Base-by-base conservation (phyloP, 1,140 invertebrate genomes). In the Papilio glaucus region DNA sequence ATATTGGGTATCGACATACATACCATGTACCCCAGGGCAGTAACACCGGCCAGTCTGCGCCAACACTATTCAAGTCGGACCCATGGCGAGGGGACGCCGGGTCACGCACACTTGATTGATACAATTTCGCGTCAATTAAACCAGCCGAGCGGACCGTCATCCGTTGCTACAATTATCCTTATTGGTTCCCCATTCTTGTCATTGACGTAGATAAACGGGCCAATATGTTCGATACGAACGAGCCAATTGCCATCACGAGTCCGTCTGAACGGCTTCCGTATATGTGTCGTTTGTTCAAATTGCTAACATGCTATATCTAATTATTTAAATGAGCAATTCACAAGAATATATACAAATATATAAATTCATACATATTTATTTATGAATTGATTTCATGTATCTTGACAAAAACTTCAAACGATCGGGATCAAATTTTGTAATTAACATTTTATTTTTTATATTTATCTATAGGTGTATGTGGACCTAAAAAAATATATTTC, bases 81-180 rank as follows among this genome's bases (percentile, higher is more conserved):
- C 62, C 62, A 45, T 45, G 21, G 57, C 72, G n/a, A 69, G 69
- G 72, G 72, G 71, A 45, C 61, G n/a, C 21, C 68, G 73, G 81
- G 78, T 83, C 81, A 78, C 63, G 77, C 76, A 75, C 81, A 74
- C 77, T 77, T 85, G 86, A 92, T 92, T 92, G 90, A 89, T 88
- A 86, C 88, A 89, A 90, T 90, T 91, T 90, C 83, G 87, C 85
- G 86, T 90, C 90, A 92, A 90, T 91, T 90, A 89, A 85, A 83
- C 79, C 80, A 29, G 62, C 57, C 67, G 74, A 81, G 81, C 76
- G 74, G 81, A 82, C 79, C 80, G 79, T 76, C 81, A 78, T 77
- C 81, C 78, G 74, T n/a, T n/a, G n/a, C 76, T 80, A 81, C 85
- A 89, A 89, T 90, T 86, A 89, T 90, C 85, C 83, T 88, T 84